Evolutionary conservation across 2,888 invertebrate species (phyloP), one percentile per base, ranked within the genome.

Genomic region (Aleiodes leptofemur): DNA sequence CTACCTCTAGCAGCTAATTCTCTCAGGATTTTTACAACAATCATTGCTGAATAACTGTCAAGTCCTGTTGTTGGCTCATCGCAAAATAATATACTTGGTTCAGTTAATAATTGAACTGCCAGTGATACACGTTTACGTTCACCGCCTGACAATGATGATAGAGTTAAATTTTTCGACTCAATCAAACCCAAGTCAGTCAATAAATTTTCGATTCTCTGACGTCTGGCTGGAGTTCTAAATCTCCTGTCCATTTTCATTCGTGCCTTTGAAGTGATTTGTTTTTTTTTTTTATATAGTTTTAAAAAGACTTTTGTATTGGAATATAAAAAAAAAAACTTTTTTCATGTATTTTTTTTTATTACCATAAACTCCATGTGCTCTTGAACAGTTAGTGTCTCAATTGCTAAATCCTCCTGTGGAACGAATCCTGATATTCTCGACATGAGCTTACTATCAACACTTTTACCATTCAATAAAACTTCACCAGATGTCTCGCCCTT

Each of bases 31-130:
- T 93, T 92, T 9, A 97, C 93, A 0, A 98, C 95, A 14, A 94
- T 93, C 78, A 94, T 93, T 0, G 98, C 97, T 86, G 94, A 96
- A 89, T 93, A 97, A 82, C 97, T 96, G 89, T 98, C 98, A 71
- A 98, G 90, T 0, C 98, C 97, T 0, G 97, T 96, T 0, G 97
- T 98, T 0, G 97, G 97, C 87, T 98, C 98, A 86, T 98, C 98
- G 87, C 97, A 97, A 90, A 98, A 97, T 70, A 98, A 90, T 73
- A 98, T 92, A 3, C 94, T 94, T 0, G 98, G 98, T 86, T 98
- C 96, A 71, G 95, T 96, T 72, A 98, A 91, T 9, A 97, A 91
- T 96, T 96, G 97, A 73, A 96, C 95, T 72, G 97, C 98, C 82
- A 98, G 92, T 3, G 97, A 94, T 0, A 98, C 91, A 80, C 96